Evolutionary conservation across 2,888 invertebrate species (phyloP).

Genomic region (Calliopum simillimum): DNA sequence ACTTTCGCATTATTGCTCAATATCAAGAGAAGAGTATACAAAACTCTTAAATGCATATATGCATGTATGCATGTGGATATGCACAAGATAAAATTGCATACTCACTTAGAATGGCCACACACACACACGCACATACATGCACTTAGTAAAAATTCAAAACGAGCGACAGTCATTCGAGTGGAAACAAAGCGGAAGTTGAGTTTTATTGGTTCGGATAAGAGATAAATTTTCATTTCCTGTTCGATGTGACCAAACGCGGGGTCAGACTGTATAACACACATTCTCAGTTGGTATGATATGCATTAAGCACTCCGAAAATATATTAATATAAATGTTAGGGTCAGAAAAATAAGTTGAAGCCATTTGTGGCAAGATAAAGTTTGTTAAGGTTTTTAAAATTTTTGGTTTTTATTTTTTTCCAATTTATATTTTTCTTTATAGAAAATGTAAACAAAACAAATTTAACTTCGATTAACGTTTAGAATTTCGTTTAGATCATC

Average conservation of each 20-base stretch:
- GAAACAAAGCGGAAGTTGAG: conserved; percentile 1
- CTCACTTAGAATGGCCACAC: conserved; percentile 34
- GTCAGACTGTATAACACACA: no score
- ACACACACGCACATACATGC: conserved; percentile 38
- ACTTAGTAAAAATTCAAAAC: background rate
- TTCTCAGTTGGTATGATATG: background rate
- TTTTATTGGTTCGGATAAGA: conserved; percentile 9
- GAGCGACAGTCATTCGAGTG: conserved; percentile 14
- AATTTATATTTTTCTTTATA: no score
- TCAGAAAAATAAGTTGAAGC: no score
- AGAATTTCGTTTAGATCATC: no score
- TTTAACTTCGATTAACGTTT: no score
- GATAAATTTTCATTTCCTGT: background rate
- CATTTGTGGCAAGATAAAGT: no score
- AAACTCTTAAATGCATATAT: background rate
- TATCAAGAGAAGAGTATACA: no score
- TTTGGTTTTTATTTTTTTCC: no score
- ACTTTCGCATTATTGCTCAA: no score
- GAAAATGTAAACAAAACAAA: no score
- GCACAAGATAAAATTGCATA: background rate
- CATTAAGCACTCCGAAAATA: background rate
- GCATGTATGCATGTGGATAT: no score
- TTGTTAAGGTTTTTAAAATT: no score
- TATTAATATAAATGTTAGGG: background rate
- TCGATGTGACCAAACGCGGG: background rate